Base-by-base conservation (phyloP, 2,888 invertebrate species). In the Acholoe squamosa region DNA sequence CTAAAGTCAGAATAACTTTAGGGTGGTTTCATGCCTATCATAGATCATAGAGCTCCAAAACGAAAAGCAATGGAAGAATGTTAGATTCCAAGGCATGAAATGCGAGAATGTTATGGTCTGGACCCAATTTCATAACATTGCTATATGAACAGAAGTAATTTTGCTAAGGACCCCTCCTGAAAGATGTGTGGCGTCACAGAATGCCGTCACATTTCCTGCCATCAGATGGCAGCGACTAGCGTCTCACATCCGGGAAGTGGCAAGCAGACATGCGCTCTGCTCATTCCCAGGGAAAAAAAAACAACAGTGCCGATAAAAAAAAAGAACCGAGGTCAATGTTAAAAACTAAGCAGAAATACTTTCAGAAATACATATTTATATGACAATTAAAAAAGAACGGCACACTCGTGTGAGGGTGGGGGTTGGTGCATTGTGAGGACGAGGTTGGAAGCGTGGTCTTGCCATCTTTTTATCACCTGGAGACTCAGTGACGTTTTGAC, bases 401-500 rank as follows among this genome's bases (percentile, higher is more conserved):
- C 54, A 86, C 86, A 86, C 86, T 86, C 56, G 86, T 86, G 86
- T 56, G 33, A 54, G 86, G 56, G 86, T 52, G 86, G 86, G 86
- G 86, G 28, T n/a, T 28, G 86, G 86, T 86, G 86, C 86, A 86
- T 25, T 86, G 86, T 86, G 86, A 86, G 86, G 86, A 86, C 54
- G 19, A 86, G 54, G 33, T 86, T 56, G 52, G 43, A 86, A 86
- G 86, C 86, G 86, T 86, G 80, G 80, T 80, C 80, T 80, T 22
- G 54, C 86, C 86, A 54, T 86, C 86, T 54, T 52, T 56, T 86
- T 56, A 86, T 86, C 86, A 86, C 86, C 86, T 86, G 86, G 86
- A 25, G 86, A 86, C 33, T 86, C 86, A 56, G 86, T 86, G 86
- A 86, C 86, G 86, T 86, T 86, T 86, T 86, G 86, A 86, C 86